phyloP scores from a whole-genome alignment of 2,888 invertebrate genomes.

The Cyrtodaria siliqua region DNA sequence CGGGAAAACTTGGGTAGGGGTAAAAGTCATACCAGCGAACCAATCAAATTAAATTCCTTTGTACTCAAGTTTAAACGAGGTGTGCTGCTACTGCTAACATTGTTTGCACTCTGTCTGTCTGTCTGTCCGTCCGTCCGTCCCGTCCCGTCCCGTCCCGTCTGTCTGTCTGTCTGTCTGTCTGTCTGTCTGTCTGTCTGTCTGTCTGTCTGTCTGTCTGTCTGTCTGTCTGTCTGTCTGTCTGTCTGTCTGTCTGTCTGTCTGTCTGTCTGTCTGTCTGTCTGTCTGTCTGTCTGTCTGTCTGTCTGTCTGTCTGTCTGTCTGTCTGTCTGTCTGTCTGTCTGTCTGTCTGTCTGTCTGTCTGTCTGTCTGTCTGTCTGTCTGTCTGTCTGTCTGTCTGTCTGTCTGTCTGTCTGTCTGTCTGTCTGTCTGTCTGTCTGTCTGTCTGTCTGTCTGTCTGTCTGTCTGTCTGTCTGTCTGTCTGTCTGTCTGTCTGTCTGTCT shows the following conservation, averaged over 20 bases:
- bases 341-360: background rate
- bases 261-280: background rate
- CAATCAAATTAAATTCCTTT: too few species aligned
- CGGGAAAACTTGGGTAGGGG: too few species aligned
- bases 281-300: background rate
- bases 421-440: background rate
- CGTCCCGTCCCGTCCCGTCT: too few species aligned
- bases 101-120: too few species aligned
- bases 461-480: conserved; percentile 2
- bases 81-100: background rate
- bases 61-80: background rate
- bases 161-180: too few species aligned
- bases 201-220: background rate
- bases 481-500: background rate
- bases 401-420: conserved; percentile 2
- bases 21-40: too few species aligned
- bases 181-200: too few species aligned
- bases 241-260: background rate
- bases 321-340: background rate
- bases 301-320: background rate
- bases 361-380: background rate
- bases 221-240: background rate
- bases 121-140: too few species aligned
- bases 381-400: background rate
- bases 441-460: too few species aligned